Evolutionary conservation across 2,797 vertebrate species (phyloP).

Genomic region (Orientallactaga sibirica): DNA sequence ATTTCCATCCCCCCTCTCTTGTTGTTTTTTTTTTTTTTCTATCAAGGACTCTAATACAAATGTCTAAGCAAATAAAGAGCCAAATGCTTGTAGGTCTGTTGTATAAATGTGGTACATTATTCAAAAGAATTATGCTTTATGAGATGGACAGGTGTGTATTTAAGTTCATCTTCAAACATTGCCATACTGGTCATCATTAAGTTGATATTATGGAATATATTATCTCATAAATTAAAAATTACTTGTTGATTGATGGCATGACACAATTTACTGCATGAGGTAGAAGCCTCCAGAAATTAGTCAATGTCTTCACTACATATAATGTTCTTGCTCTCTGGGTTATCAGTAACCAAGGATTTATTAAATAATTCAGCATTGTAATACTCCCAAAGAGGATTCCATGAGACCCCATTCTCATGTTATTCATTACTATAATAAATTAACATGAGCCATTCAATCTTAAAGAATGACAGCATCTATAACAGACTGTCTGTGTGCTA

Average conservation of each 20-base stretch:
- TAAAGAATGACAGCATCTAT: background rate
- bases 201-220: background rate
- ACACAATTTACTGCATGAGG: background rate
- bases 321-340: background rate
- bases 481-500: background rate
- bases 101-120: background rate
- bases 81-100: background rate
- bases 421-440: background rate
- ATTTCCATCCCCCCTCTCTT: background rate
- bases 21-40: background rate
- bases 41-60: background rate
- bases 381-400: background rate
- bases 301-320: background rate
- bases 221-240: background rate
- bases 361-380: background rate
- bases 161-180: background rate
- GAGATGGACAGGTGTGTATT: background rate
- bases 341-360: conserved; percentile 14
- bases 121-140: background rate
- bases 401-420: background rate
- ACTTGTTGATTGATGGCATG: background rate
- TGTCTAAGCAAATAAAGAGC: background rate
- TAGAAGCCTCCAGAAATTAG: background rate
- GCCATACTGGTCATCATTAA: background rate
- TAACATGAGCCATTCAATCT: background rate